These are phyloP conservation scores for Chionoecetes opilio DNA, from an alignment of 1,140 invertebrate species.

Conservation along the genomic window DNA sequence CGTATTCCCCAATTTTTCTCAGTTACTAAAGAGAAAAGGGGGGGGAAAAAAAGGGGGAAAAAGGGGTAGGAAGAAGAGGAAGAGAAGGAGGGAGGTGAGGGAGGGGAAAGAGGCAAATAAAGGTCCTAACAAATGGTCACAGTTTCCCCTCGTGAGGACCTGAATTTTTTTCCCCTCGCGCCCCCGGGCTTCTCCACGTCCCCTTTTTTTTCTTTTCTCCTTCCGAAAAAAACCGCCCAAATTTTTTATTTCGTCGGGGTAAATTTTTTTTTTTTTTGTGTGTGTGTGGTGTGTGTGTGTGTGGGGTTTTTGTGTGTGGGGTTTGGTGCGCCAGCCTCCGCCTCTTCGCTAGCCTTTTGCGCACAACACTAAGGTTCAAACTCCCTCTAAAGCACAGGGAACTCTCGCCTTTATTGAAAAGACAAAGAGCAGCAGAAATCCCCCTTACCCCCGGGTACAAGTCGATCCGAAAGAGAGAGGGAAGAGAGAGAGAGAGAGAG, in stretches of 20 bases:
- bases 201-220: too few relatives aligned
- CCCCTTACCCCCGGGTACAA: background rate
- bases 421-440: background rate
- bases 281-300: conserved; percentile 13
- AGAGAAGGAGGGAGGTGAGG: background rate
- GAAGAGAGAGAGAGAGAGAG: too few relatives aligned
- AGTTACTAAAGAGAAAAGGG: background rate
- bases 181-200: too few relatives aligned
- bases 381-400: background rate
- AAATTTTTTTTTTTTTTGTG: background rate
- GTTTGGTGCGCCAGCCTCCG: background rate
- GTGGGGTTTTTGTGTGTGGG: background rate
- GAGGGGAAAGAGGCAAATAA: background rate
- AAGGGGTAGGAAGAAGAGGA: background rate
- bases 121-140: background rate
- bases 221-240: background rate
- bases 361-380: background rate
- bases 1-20: too few relatives aligned
- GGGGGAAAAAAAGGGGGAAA: background rate
- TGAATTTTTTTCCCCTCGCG: background rate
- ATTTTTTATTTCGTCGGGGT: background rate
- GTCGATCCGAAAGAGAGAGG: background rate
- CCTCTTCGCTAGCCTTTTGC: background rate
- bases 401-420: background rate
- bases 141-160: background rate